Evolutionary conservation across 2,888 invertebrate species (phyloP).

Genomic region (Nomada goodeniana): DNA sequence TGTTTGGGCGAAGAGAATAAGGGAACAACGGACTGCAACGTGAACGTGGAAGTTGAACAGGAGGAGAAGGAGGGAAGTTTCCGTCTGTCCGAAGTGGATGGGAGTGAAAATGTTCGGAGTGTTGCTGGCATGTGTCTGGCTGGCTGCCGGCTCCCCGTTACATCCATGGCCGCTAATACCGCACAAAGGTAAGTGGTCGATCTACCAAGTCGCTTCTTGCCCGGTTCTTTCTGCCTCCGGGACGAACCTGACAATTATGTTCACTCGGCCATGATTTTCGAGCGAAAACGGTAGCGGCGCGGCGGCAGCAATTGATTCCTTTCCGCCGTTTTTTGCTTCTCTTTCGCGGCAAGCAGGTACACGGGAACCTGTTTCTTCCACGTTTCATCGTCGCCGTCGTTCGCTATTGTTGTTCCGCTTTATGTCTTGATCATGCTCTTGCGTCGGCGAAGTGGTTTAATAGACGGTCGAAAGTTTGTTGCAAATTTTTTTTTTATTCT

Average conservation of each 20-base stretch:
- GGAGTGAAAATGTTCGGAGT: slow-evolving; percentile 75
- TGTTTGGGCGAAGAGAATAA: slow-evolving; percentile 21
- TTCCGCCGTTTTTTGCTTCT: too few species aligned
- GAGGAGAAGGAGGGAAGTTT: slow-evolving; percentile 65
- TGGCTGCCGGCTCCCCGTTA: slow-evolving; percentile 77
- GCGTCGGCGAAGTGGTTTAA: slow-evolving; percentile 40
- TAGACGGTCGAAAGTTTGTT: slow-evolving; percentile 50
- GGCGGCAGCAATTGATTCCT: too few species aligned
- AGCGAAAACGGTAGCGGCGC: too few species aligned
- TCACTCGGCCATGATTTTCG: neutral
- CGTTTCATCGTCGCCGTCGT: neutral
- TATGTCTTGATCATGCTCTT: slow-evolving; percentile 13
- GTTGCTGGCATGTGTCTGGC: slow-evolving; percentile 76
- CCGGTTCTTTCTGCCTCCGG: neutral
- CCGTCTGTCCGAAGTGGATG: slow-evolving; percentile 71
- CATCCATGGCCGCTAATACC: slow-evolving; percentile 74
- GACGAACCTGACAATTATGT: neutral
- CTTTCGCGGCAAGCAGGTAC: too few species aligned
- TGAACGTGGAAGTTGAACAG: slow-evolving; percentile 38
- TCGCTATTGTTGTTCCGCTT: neutral
- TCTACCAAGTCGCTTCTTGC: slow-evolving; percentile 43
- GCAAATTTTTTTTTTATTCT: slow-evolving; percentile 12
- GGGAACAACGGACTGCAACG: slow-evolving; percentile 41
- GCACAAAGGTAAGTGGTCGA: slow-evolving; percentile 71
- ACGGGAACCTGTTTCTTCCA: neutral